Evolutionary conservation across 2,888 invertebrate species (phyloP).

Genomic region (Melanophora roralis): DNA sequence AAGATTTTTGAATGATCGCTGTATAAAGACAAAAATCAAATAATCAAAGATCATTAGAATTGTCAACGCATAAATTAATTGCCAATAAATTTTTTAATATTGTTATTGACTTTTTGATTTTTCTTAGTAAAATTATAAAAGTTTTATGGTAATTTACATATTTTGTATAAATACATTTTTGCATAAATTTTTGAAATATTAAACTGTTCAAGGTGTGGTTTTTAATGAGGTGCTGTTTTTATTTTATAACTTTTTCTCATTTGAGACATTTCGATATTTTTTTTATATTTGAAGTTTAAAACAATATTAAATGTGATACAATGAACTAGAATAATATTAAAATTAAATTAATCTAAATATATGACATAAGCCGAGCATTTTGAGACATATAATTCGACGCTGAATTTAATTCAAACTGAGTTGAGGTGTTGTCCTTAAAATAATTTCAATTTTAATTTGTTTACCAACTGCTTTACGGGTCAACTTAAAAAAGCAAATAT

Average conservation of each 20-base stretch:
- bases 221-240: constrained; percentile 58
- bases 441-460: too few relatives aligned
- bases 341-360: constrained; percentile 36
- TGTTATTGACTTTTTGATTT: constrained; percentile 65
- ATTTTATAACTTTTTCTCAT: constrained; percentile 22
- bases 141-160: constrained; percentile 55
- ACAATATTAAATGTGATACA: constrained; percentile 35
- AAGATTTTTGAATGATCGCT: constrained; percentile 43
- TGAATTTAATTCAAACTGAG: too few relatives aligned
- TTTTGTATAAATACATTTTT: constrained; percentile 46
- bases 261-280: constrained; percentile 28
- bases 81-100: constrained; percentile 71
- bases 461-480: too few relatives aligned
- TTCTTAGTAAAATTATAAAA: constrained; percentile 50
- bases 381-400: too few relatives aligned
- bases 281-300: neutral
- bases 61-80: constrained; percentile 76
- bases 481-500: too few relatives aligned
- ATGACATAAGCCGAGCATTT: constrained; percentile 31
- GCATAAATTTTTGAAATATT: constrained; percentile 52
- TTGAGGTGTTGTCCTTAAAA: too few relatives aligned
- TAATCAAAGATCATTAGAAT: constrained; percentile 70
- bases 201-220: constrained; percentile 58
- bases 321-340: constrained; percentile 33
- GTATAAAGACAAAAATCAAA: constrained; percentile 14